Conservation (phyloP, 2,113 vertebrate species). For the Vulpes vulpes region DNA sequence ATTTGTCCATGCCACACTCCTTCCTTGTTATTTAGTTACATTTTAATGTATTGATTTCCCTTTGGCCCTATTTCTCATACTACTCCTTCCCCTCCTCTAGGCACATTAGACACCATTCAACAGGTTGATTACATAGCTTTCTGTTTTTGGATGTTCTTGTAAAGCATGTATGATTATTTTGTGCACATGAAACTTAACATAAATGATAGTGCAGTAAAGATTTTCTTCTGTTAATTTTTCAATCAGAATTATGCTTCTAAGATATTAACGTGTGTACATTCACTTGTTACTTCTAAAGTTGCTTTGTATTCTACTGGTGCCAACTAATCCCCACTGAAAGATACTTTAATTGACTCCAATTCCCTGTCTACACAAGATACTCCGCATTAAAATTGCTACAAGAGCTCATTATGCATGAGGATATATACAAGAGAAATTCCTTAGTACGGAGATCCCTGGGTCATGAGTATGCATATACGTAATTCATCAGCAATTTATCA, state of each 20-base stretch:
- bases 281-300: not conserved
- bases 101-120: not conserved
- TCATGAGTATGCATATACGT: not conserved
- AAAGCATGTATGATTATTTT: not conserved
- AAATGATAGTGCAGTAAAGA: not conserved
- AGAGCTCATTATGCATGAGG: not conserved
- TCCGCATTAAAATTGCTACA: not conserved
- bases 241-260: not conserved
- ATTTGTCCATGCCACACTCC: not conserved
- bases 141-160: not conserved
- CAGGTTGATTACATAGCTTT: not conserved
- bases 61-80: not conserved
- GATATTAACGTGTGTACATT: not conserved
- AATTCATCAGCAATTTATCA: slow-evolving; percentile 5
- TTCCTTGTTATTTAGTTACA: not conserved
- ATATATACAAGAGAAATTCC: not conserved
- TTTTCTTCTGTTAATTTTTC: not conserved
- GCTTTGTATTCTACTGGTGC: not conserved
- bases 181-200: not conserved
- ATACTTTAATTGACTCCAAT: not conserved
- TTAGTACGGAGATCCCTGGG: not conserved
- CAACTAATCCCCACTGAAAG: not conserved
- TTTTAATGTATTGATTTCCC: not conserved
- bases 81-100: not conserved
- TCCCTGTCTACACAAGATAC: not conserved